Conservation (phyloP, 2,113 vertebrate genomes). For the Scomber scombrus region DNA sequence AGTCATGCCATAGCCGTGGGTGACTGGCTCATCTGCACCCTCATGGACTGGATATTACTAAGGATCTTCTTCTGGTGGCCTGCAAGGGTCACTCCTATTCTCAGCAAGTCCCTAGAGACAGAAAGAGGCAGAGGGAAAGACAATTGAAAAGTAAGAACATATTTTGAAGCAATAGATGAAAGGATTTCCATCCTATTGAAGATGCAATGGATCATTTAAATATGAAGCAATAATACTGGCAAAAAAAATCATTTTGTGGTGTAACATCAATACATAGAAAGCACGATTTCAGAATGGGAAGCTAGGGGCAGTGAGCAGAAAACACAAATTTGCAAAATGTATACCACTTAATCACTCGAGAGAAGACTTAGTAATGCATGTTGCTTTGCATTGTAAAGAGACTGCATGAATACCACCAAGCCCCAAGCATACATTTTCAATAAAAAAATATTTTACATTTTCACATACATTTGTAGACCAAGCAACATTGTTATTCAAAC, state of each 20-base stretch:
- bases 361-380: conserved; percentile 46
- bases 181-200: conserved; percentile 42
- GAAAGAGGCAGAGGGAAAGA: conserved; percentile 35
- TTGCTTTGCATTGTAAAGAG: conserved; percentile 65
- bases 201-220: conserved; percentile 28
- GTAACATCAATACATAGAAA: conserved; percentile 16
- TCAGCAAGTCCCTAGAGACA: conserved; percentile 93
- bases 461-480: conserved; percentile 49
- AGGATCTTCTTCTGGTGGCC: conserved; percentile 99
- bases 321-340: conserved; percentile 55
- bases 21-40: conserved; percentile 96
- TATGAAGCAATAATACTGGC: neutral
- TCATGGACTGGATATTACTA: conserved; percentile 96
- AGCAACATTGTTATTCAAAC: conserved; percentile 58
- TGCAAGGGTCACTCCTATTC: conserved; percentile 98
- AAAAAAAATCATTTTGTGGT: conserved; percentile 30
- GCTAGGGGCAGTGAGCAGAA: conserved; percentile 34
- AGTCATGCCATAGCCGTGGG: conserved; percentile 95
- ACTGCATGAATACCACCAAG: conserved; percentile 49
- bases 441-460: conserved; percentile 62
- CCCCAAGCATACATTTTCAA: conserved; percentile 60
- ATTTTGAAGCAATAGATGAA: conserved; percentile 48
- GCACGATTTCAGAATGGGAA: conserved; percentile 29
- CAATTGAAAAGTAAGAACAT: conserved; percentile 36
- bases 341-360: conserved; percentile 36